Conservation (phyloP, 2,797 vertebrate genomes). For the Mycteria americana region DNA sequence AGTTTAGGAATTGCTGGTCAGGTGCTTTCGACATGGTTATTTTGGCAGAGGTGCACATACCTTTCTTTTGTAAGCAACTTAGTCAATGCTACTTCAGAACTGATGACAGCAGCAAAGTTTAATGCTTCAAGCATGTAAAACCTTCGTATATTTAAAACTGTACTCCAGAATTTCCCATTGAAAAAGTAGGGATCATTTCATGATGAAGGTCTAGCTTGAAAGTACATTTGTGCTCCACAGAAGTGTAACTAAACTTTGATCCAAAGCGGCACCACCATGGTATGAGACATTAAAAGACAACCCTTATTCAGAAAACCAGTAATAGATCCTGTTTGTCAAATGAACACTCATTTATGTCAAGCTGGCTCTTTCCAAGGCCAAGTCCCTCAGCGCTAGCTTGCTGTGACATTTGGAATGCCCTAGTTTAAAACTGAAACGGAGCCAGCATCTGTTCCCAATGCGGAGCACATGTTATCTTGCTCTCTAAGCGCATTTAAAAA, state of each 20-base stretch:
- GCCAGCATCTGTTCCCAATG: constrained; percentile 42
- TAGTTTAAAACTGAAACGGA: constrained; percentile 58
- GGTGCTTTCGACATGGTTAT: background rate
- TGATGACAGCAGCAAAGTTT: background rate
- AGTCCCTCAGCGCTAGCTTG: constrained; percentile 18
- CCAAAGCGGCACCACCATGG: background rate
- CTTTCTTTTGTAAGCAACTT: background rate
- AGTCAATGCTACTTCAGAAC: background rate
- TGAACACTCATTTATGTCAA: constrained; percentile 27
- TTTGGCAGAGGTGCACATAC: background rate
- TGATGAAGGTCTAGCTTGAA: background rate
- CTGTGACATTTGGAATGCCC: constrained; percentile 65
- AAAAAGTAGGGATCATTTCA: background rate
- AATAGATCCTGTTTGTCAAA: constrained; percentile 32
- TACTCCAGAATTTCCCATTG: background rate
- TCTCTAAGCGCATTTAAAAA: background rate
- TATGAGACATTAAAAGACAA: background rate
- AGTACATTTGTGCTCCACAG: background rate
- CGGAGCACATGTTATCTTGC: constrained; percentile 24
- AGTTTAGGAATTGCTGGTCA: background rate
- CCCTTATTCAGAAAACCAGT: background rate
- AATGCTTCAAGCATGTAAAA: background rate
- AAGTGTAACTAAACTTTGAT: background rate
- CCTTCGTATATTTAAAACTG: background rate
- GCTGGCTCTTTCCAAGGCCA: constrained; percentile 24